Conservation (phyloP, 2,113 vertebrate species). For the Phasianus colchicus region DNA sequence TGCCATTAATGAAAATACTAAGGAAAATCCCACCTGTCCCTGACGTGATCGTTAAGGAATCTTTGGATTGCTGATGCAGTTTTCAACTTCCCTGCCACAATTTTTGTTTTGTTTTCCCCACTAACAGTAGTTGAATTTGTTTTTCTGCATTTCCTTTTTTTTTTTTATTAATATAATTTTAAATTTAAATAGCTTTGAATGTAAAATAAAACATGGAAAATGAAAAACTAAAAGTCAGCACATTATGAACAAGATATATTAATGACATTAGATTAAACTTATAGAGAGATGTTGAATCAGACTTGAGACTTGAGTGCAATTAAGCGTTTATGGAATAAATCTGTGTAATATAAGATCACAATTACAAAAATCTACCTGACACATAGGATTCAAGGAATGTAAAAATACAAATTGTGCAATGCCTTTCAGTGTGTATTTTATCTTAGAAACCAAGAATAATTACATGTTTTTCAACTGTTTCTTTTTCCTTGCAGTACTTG, state of each 20-base stretch:
- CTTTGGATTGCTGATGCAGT: background rate
- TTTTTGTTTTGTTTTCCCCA: background rate
- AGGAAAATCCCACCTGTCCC: background rate
- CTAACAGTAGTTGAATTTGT: background rate
- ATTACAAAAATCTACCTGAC: background rate
- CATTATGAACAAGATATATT: background rate
- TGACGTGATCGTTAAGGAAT: background rate
- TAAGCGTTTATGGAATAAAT: background rate
- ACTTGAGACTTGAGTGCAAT: background rate
- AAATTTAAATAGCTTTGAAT: background rate
- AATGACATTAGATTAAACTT: background rate
- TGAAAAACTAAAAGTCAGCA: background rate
- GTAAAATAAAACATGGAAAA: background rate
- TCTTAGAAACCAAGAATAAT: background rate
- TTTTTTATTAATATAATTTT: background rate
- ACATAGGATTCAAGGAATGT: background rate
- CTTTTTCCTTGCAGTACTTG: slow-evolving; percentile 80
- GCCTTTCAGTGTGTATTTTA: background rate
- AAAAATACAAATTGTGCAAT: background rate
- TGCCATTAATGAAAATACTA: background rate
- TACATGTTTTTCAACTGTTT: slow-evolving; percentile 40
- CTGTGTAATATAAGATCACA: background rate
- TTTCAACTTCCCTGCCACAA: background rate
- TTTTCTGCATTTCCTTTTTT: background rate
- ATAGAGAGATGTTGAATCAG: background rate